phyloP scores from a whole-genome alignment of 1,140 invertebrate genomes.

The Agrilus planipennis region DNA sequence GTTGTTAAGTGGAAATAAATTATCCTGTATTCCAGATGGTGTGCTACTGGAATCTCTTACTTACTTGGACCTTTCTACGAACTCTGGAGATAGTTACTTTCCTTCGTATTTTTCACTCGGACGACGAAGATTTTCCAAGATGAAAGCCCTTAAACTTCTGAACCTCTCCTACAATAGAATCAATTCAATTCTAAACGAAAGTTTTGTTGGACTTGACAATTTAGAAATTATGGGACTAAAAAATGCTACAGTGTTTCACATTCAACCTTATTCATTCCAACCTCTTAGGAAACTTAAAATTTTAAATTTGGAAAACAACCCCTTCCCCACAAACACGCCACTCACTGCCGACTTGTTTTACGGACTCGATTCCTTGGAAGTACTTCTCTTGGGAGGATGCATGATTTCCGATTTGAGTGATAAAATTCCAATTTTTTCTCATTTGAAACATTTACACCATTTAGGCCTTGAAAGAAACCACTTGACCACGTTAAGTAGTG shows the following conservation, averaged over 20 bases:
- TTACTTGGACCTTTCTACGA: conserved; percentile 38
- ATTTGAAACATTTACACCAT: conserved; percentile 37
- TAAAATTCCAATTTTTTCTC: conserved; percentile 35
- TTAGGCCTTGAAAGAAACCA: conserved; percentile 38
- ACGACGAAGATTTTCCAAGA: conserved; percentile 24
- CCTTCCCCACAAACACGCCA: conserved; percentile 28
- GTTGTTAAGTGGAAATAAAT: conserved; percentile 36
- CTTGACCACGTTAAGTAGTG: conserved; percentile 32
- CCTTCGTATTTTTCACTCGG: conserved; percentile 35
- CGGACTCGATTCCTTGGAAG: conserved; percentile 37
- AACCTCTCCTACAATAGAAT: conserved; percentile 38
- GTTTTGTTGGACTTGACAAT: conserved; percentile 36
- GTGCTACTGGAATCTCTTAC: conserved; percentile 35
- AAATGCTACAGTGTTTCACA: conserved; percentile 38
- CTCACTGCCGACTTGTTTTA: conserved; percentile 31
- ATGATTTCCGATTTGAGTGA: conserved; percentile 34
- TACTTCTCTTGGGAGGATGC: conserved; percentile 38
- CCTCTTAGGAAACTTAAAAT: conserved; percentile 34
- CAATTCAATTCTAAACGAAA: conserved; percentile 34
- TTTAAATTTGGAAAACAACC: conserved; percentile 41
- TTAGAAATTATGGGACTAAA: conserved; percentile 37
- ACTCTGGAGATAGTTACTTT: conserved; percentile 29
- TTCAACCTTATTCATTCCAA: conserved; percentile 35
- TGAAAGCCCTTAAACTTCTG: conserved; percentile 18
- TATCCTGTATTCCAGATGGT: conserved; percentile 35